These are phyloP conservation scores for Synanthedon tipuliformis DNA, from an alignment of 2,888 invertebrate species.

Conservation along the genomic window DNA sequence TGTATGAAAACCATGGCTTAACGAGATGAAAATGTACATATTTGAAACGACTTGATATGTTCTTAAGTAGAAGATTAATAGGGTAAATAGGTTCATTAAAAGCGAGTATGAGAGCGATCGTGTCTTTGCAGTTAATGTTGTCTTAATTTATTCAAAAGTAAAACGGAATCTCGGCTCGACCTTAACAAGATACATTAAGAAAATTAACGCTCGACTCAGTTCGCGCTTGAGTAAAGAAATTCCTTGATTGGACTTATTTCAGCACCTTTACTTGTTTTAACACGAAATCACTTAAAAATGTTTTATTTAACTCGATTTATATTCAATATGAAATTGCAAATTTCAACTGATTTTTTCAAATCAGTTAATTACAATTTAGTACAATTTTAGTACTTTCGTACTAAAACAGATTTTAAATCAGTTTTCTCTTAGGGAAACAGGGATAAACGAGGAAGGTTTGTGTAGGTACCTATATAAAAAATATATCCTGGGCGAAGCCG, in stretches of 20 bases:
- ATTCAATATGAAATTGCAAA: no score
- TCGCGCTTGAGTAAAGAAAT: constrained; percentile 39
- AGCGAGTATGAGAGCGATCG: constrained; percentile 30
- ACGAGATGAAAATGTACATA: no score
- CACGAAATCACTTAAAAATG: not conserved
- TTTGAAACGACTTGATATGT: not conserved
- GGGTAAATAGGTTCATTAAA: constrained; percentile 30
- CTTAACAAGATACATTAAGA: constrained; percentile 58
- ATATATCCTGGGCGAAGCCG: no score
- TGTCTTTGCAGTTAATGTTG: constrained; percentile 40
- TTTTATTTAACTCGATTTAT: no score
- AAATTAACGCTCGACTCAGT: constrained; percentile 53
- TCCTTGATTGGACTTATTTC: constrained; percentile 41
- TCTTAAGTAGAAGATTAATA: constrained; percentile 11
- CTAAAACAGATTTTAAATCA: no score
- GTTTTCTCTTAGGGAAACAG: no score
- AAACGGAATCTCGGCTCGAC: constrained; percentile 34
- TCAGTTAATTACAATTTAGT: no score
- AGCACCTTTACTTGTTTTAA: not conserved
- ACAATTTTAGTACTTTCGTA: no score
- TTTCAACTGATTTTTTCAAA: no score
- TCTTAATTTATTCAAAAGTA: constrained; percentile 49
- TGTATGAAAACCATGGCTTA: no score
- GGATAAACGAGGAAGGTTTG: no score
- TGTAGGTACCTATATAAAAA: no score